phyloP scores from a whole-genome alignment of 2,797 vertebrate species.

The Enteromius viviparus region DNA sequence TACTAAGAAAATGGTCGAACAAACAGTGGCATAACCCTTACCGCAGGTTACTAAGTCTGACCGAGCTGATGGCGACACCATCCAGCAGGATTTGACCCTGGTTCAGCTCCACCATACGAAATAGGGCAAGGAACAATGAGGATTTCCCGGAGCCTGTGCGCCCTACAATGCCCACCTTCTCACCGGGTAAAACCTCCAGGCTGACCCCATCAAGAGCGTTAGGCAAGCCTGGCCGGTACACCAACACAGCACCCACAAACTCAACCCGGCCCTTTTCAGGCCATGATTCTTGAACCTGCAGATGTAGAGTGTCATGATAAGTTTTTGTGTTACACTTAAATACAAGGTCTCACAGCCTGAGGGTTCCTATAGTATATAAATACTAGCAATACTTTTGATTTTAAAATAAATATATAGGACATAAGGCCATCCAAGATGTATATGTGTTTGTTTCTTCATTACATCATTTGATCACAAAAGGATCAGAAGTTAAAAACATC shows the following conservation, averaged over 20 bases:
- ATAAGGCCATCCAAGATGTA: background rate
- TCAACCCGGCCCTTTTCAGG: slow-evolving; percentile 84
- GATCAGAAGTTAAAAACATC: background rate
- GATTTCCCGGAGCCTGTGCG: slow-evolving; percentile 97
- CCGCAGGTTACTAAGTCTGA: slow-evolving; percentile 88
- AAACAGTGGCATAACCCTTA: slow-evolving; percentile 57
- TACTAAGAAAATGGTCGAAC: background rate
- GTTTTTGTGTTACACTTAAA: background rate
- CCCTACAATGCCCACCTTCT: slow-evolving; percentile 93
- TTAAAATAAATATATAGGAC: background rate
- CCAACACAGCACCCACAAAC: slow-evolving; percentile 82
- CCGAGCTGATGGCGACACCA: slow-evolving; percentile 78
- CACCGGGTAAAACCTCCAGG: slow-evolving; percentile 83
- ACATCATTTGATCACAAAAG: background rate
- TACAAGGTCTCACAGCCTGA: background rate
- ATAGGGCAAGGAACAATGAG: slow-evolving; percentile 89
- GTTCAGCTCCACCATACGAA: slow-evolving; percentile 91
- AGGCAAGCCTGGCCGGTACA: slow-evolving; percentile 85
- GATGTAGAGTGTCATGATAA: background rate
- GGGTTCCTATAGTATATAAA: background rate
- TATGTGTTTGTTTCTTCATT: background rate
- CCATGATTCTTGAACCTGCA: slow-evolving; percentile 82
- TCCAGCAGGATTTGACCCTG: slow-evolving; percentile 88
- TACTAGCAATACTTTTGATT: background rate
- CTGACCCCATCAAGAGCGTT: slow-evolving; percentile 88